Evolutionary conservation across 2,113 vertebrate species (phyloP), one percentile per base, ranked within the genome.

Genomic region (Nannobrachium achirus): DNA sequence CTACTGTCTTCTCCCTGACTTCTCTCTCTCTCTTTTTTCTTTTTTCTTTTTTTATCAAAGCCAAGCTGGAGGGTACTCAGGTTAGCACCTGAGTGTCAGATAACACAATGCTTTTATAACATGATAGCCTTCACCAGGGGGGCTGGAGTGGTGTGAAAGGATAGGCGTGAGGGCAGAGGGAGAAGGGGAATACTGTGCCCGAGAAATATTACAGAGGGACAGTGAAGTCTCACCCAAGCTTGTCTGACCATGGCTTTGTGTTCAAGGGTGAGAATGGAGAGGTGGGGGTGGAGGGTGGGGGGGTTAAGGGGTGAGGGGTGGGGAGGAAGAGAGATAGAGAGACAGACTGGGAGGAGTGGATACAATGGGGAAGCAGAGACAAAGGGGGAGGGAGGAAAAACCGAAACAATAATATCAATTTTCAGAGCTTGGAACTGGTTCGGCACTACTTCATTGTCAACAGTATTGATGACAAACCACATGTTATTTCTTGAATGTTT

Each of bases 51-150:
- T 70, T 58, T 4, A 33, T 33, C 62, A 76, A 82, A 85, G 80
- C 49, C 42, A 10, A 65, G 75, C 81, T 75, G 68, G 75, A 76
- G 82, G 85, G 85, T 71, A 71, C 71, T 51, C 66, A 56, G 63
- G 75, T 66, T 82, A 67, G 73, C 55, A 10, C 76, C 76, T 50
- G 55, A 68, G 85, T 86, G 78, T 87, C 88, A 78, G 25, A 71
- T 88, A 69, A 85, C 85, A 76, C 57, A 1, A 64, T 71, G 69
- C 72, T 85, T 85, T 86, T 79, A 86, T 66, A 82, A 84, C 65
- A 78, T 83, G 83, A 87, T 88, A 88, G 83, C 68, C 67, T 68
- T 84, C 80, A 83, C 81, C 78, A 67, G 75, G 76, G 76, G 78
- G 78, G 19, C 75, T 75, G 66, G n/a, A 70, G 63, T 64, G 18